Evolutionary conservation across 23 tunicate species (phyloP), one percentile per base, ranked within the genome.

Genomic region (Ciona savignyi): DNA sequence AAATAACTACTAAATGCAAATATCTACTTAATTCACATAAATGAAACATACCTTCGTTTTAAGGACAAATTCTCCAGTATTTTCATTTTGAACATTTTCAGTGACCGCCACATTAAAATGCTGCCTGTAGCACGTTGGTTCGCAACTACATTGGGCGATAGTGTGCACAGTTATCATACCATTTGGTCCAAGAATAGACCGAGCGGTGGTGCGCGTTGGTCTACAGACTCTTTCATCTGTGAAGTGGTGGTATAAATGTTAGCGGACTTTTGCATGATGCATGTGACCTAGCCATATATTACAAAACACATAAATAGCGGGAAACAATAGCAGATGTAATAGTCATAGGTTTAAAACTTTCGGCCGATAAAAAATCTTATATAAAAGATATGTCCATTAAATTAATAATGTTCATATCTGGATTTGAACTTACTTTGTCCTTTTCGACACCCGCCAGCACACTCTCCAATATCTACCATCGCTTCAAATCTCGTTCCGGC

Each of bases 61-160:
- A 4, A 81, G 34, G 0, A 30, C 27, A 3, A 23, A 51, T 48
- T 30, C 60, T 22, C 85, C 73, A 4, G 34, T 71, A 2, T 61
- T 51, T 4, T 35, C 32, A 20, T 32, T 27, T 30, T 25, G n/a
- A 32, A 22, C 56, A 26, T 26, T 33, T 75, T 87, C 95, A 3
- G 85, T 87, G 1, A 87, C 77, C 1, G 85, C 95, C 1, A 87
- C 78, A 33, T 87, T 87, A 60, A 74, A 81, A 34, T 81, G 95
- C 60, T 87, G 95, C 1, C 95, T 66, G 74, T 87, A 87, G 27
- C 95, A 87, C 25, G 86, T 60, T 42, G 42, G 70, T 66, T 81
- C 86, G 60, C 95, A 87, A 21, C 70, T 76, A 60, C 95, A 87
- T 62, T 76, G 77, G 15, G 79, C 74, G 6, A 87, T 51, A 24